phyloP scores from a whole-genome alignment of 2,797 vertebrate genomes.

The Philypnodon macrostomus region DNA sequence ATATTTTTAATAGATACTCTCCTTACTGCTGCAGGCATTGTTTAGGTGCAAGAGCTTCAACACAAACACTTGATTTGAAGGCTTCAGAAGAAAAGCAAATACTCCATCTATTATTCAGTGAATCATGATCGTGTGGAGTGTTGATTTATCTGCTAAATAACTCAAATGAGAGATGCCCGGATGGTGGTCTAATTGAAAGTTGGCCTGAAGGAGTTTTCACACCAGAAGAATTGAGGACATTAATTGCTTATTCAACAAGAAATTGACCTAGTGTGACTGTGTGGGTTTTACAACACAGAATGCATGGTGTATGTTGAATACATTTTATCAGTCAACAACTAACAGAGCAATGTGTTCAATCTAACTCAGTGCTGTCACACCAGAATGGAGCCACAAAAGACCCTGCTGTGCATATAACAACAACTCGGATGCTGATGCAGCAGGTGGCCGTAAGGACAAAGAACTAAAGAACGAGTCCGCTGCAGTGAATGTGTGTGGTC shows the following conservation, averaged over 20 bases:
- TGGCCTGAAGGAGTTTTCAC: conserved; percentile 18
- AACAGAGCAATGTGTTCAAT: too few relatives aligned
- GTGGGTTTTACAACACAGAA: too few relatives aligned
- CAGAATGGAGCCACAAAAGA: too few relatives aligned
- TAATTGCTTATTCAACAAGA: conserved; percentile 31
- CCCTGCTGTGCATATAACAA: too few relatives aligned
- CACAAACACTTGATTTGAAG: background rate
- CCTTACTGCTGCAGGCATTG: background rate
- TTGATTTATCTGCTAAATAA: conserved; percentile 21
- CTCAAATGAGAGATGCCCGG: conserved; percentile 6
- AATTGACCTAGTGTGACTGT: too few relatives aligned
- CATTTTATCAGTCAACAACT: too few relatives aligned
- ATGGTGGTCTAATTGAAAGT: background rate
- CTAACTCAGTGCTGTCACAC: too few relatives aligned
- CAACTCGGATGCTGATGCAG: conserved; percentile 15
- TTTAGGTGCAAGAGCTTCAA: conserved; percentile 1
- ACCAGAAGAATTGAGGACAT: conserved; percentile 33
- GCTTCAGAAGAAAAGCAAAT: conserved; percentile 1
- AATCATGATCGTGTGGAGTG: conserved; percentile 11
- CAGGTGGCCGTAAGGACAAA: conserved; percentile 36
- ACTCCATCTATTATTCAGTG: background rate
- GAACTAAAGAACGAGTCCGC: background rate
- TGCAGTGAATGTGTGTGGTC: background rate
- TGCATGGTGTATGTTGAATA: too few relatives aligned
- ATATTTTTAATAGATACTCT: too few relatives aligned